Evolutionary conservation across 2,797 vertebrate genomes (phyloP).

Genomic region (Hyperoplus immaculatus): DNA sequence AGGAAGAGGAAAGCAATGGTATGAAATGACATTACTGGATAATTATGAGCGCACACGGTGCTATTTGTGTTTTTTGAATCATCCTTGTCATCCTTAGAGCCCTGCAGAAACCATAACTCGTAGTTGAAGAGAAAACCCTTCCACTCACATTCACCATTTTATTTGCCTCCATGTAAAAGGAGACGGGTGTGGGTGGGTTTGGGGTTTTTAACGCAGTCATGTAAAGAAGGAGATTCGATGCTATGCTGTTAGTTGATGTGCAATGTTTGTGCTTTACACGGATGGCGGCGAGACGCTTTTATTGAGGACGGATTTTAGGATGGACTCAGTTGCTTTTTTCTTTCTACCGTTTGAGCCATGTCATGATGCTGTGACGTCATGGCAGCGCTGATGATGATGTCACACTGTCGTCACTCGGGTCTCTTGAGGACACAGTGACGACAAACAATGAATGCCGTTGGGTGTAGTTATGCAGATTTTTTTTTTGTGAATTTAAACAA

Average conservation of each 20-base stretch:
- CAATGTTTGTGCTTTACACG: constrained; percentile 72
- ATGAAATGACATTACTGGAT: constrained; percentile 5
- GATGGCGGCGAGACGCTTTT: constrained; percentile 66
- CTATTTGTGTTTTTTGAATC: constrained; percentile 29
- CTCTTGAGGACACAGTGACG: constrained; percentile 63
- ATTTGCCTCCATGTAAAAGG: constrained; percentile 41
- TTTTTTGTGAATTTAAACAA: constrained; percentile 82
- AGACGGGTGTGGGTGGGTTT: constrained; percentile 13
- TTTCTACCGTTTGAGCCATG: constrained; percentile 59
- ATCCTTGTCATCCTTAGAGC: constrained; percentile 12
- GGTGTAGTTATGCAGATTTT: constrained; percentile 80
- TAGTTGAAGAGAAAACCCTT: background rate
- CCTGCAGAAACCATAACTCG: constrained; percentile 21
- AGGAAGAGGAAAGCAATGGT: constrained; percentile 17
- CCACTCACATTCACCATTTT: constrained; percentile 33
- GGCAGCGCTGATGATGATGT: constrained; percentile 73
- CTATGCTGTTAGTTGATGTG: constrained; percentile 65
- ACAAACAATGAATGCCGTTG: constrained; percentile 72
- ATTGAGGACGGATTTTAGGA: constrained; percentile 53
- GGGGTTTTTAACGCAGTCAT: constrained; percentile 22
- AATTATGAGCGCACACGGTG: constrained; percentile 24
- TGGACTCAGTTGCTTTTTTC: constrained; percentile 40
- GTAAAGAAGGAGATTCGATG: constrained; percentile 43
- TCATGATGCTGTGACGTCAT: constrained; percentile 60
- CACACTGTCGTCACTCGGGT: constrained; percentile 56